Evolutionary conservation across 2,797 vertebrate genomes (phyloP), one percentile per base, ranked within the genome.

Genomic region (Trematomus bernacchii): DNA sequence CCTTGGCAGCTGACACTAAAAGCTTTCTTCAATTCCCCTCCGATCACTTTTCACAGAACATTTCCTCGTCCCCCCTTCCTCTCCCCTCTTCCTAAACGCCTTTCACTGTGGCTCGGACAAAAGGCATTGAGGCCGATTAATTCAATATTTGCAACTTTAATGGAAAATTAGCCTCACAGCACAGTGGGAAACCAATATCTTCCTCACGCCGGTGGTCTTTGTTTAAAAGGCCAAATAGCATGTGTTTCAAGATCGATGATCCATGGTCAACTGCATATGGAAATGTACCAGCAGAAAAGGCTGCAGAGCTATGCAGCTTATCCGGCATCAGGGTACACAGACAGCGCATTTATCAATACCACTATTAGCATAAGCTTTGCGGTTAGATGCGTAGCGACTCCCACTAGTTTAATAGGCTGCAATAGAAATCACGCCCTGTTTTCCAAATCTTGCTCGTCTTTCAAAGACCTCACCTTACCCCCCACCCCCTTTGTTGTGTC

Each of bases 311-410:
- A 37, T 37, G 68, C 30, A 76, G 71, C 79, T 85, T 82, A 89
- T 87, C 90, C 77, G 72, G 66, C 84, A 87, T 79, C 89, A 82
- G 72, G 53, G 33, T 37, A 67, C 57, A 33, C 51, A 71, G 85
- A 71, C 80, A 83, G 69, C 79, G 60, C 80, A 89, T 93, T 87
- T 74, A 89, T 92, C 91, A 92, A 91, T 90, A 86, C 64, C 6
- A 10, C 55, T 59, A 89, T 94, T 89, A 91, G 80, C 90, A 92
- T 92, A 88, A 72, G 74, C 80, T 77, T 11, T 4, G 64, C 64
- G 18, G 51, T 77, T 73, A 62, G 77, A 80, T 65, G 72, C 67
- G 55, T 48, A 42, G 16, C 79, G 33, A 46, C 82, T 82, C 82
- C 85, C 79, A 81, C 73, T 46, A 58, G 59, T 77, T 75, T 85